A percentile compares a stretch with the other conserved stretches of the same genome.
Conservation (phyloP, 2,113 vertebrate genomes). For the Toxotes jaculatrix region DNA sequence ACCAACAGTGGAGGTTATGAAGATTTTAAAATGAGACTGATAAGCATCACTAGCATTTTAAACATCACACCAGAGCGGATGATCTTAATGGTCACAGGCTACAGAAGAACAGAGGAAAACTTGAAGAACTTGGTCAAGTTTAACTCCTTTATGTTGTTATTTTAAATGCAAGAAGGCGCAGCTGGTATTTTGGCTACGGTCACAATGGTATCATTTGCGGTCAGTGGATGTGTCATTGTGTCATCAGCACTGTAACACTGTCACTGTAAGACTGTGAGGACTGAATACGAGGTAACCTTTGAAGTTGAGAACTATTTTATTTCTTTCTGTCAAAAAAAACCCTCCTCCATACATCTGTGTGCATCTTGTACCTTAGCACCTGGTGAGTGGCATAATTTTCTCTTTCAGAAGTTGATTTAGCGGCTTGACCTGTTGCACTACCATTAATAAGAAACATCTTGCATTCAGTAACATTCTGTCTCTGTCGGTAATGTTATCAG, state of each 20-base stretch:
- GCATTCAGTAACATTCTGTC: neutral
- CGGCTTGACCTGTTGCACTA: neutral
- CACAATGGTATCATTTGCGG: neutral
- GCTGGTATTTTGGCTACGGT: neutral
- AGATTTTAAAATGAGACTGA: slow-evolving; percentile 36
- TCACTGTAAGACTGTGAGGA: neutral
- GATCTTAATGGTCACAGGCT: too few species aligned
- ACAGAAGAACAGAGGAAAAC: neutral
- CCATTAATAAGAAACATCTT: neutral
- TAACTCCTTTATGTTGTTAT: neutral
- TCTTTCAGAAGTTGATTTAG: neutral
- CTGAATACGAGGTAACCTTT: too few species aligned
- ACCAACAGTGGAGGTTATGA: slow-evolving; percentile 22
- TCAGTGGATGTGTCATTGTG: neutral
- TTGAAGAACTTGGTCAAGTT: neutral
- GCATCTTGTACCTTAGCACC: neutral
- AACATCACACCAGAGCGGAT: slow-evolving; percentile 9
- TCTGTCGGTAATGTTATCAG: neutral
- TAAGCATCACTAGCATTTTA: slow-evolving; percentile 26
- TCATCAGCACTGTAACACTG: neutral
- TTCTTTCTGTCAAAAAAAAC: too few species aligned
- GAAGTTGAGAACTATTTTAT: too few species aligned
- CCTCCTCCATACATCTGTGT: neutral
- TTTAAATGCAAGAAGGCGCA: too few species aligned
- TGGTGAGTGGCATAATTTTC: neutral